Conservation (phyloP, 2,888 invertebrate genomes). For the Aplocera efformata region DNA sequence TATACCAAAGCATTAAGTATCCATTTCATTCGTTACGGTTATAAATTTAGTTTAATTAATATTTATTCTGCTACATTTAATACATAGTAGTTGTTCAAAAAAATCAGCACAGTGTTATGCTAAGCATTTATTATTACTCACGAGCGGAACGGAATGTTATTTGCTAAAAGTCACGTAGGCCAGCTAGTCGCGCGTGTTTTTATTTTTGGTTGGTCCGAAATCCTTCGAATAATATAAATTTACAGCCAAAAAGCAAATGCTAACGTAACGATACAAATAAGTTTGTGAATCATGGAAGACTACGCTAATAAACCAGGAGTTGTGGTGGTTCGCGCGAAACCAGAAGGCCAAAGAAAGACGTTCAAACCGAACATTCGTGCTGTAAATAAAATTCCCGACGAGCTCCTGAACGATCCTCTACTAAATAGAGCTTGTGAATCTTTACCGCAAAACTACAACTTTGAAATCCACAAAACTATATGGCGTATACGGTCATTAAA, state of each 20-base stretch:
- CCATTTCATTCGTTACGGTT: no score
- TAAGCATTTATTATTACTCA: no score
- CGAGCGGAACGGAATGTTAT: constrained; percentile 43
- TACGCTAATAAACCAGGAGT: constrained; percentile 59
- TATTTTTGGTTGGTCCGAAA: constrained; percentile 42
- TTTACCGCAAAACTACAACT: constrained; percentile 97
- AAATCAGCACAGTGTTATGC: no score
- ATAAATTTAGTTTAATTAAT: no score
- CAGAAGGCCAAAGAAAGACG: constrained; percentile 85
- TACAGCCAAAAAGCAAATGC: constrained; percentile 1
- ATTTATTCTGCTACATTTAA: no score
- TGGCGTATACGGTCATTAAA: constrained; percentile 94
- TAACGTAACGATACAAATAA: constrained; percentile 13
- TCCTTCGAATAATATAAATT: constrained; percentile 32
- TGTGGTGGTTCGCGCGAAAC: constrained; percentile 88
- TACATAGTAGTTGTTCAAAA: no score
- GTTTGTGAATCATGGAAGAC: constrained; percentile 53
- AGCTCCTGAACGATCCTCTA: constrained; percentile 86
- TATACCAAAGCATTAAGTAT: no score
- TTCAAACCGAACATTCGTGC: constrained; percentile 86
- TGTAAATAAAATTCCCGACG: constrained; percentile 90
- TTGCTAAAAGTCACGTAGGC: constrained; percentile 74
- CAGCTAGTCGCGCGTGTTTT: constrained; percentile 57
- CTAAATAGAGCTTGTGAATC: constrained; percentile 86
- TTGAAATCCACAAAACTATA: constrained; percentile 98